Base-by-base conservation (phyloP, 2,888 invertebrate genomes). In the Crossocerus cetratus region DNA sequence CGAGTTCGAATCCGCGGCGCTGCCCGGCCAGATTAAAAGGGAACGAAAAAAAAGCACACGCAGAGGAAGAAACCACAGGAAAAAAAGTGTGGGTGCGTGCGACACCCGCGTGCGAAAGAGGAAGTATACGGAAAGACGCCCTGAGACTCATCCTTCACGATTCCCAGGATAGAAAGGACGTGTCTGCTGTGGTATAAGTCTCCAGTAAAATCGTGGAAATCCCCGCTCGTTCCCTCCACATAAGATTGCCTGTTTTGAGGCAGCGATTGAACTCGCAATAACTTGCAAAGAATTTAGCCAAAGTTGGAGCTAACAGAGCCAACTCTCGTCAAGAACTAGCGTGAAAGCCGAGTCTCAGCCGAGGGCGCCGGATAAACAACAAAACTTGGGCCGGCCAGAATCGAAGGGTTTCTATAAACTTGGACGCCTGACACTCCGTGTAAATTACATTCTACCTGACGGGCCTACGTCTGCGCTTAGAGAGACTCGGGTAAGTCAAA, bases 1-100 rank as follows among this genome's bases (percentile, higher is more conserved):
- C 62, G 82, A 81, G 79, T 82, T 82, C 76, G 82, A 82, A 75
- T 73, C 67, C 66, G 77, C 65, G 69, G 69, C 66, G 69, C 57
- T 56, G 5, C 58, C 44, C 65, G 53, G 57, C 0, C 61, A 45
- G 67, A 69, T 67, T 78, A 76, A 43, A 59, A n/a, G n/a, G 63
- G 21, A 55, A 56, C 42, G 59, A 66, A 61, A 43, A 16, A 72
- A 56, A 23, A 32, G 23, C 56, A n/a, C n/a, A n/a, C n/a, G n/a
- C n/a, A n/a, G 59, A 62, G 54, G 69, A 42, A 20, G 62, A 21
- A 3, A 3, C 22, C 42, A 22, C 44, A 14, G 56, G 54, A 18
- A 13, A 18, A 13, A 57, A 18, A 45, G n/a, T 11, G n/a, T 45
- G 61, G 54, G 53, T 63, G 53, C 63, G 64, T 67, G 55, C 56